Base-by-base conservation (phyloP, 2,888 invertebrate genomes). In the Dione juno region DNA sequence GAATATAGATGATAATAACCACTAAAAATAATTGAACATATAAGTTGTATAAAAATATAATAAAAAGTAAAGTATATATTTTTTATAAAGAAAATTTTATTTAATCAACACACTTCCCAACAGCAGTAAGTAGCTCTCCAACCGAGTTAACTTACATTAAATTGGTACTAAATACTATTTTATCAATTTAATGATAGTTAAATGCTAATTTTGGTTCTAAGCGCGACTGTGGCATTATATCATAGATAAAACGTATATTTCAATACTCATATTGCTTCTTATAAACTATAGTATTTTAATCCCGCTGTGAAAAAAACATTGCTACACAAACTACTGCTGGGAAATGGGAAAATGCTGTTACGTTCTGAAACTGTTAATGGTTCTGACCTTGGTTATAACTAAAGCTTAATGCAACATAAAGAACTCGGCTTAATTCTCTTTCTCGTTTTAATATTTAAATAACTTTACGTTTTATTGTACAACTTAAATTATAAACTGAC, bases 261-360 rank as follows among this genome's bases (percentile, higher is more conserved):
- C 41, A 52, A 63, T 66, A 57, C 19, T 68, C 66, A 57, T 40
- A 57, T 16, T 57, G 57, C 11, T 37, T 57, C 71, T 67, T 58
- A 73, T 74, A 71, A 72, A 69, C 71, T 67, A 71, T 72, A 72
- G 69, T 74, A 58, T 69, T 74, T 74, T 70, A 72, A 66, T 70
- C 80, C 77, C 74, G 78, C 76, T 72, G 80, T 41, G 80, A 67
- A 58, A 71, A n/a, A 73, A 73, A 69, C 72, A 68, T 76, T 66
- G 52, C 41, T 69, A 74, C 69, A 71, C 77, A 73, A 70, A 65
- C 78, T 77, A 77, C 80, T 74, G 79, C 78, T 81, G 84, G 69
- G 84, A 81, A 87, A 88, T 84, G 84, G 78, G 82, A 81, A 81
- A 87, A 83, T 79, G 83, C 79, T 87, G 82, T 87, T 84, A 81